phyloP scores from a whole-genome alignment of 1,140 invertebrate genomes.

The Drosophila willistoni region DNA sequence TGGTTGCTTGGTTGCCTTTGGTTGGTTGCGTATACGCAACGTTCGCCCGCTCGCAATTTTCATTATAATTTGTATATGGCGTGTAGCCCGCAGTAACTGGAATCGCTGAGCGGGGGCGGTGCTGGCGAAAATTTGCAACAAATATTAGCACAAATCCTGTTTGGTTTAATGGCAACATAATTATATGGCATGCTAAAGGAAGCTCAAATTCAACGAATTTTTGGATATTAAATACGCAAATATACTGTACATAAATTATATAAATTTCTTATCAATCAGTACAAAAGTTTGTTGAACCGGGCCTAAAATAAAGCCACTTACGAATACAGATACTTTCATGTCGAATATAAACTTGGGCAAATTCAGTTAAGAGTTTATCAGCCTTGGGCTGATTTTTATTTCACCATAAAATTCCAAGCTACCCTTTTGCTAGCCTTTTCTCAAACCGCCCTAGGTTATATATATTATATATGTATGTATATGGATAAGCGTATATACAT shows the following conservation, averaged over 20 bases:
- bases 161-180: constrained; percentile 71
- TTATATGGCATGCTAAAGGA: constrained; percentile 46
- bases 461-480: background rate
- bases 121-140: constrained; percentile 57
- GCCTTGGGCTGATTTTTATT: constrained; percentile 4
- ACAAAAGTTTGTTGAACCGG: background rate
- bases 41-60: constrained; percentile 39
- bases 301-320: background rate
- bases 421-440: constrained; percentile 27
- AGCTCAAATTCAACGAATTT: constrained; percentile 9
- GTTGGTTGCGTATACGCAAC: constrained; percentile 72
- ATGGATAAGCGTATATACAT: too few relatives aligned
- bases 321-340: background rate
- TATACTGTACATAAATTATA: background rate
- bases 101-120: constrained; percentile 1
- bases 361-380: constrained; percentile 2
- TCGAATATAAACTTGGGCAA: background rate
- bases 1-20: constrained; percentile 8
- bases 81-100: constrained; percentile 39
- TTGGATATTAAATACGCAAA: background rate
- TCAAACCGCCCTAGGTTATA: background rate
- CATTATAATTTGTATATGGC: constrained; percentile 77
- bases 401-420: constrained; percentile 11
- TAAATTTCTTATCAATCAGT: background rate
- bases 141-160: constrained; percentile 58